phyloP scores from a whole-genome alignment of 2,113 vertebrate species.

The Pseudopodoces humilis region DNA sequence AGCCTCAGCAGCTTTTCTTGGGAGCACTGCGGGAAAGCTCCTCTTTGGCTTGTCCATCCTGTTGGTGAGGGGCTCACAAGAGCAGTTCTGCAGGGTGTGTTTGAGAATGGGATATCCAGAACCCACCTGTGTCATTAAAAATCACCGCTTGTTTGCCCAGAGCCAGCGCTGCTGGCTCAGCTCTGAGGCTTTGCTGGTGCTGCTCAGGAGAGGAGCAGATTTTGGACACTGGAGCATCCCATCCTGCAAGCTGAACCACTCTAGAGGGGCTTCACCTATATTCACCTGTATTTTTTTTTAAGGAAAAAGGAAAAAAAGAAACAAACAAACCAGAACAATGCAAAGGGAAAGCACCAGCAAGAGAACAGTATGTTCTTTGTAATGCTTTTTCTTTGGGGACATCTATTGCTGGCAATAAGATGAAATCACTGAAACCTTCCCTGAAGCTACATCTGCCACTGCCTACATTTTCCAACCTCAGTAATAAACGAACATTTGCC shows the following conservation, averaged over 20 bases:
- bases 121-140: accelerated
- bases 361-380: conserved; percentile 67
- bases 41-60: background rate
- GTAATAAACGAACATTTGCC: conserved; percentile 68
- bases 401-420: conserved; percentile 64
- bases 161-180: background rate
- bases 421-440: conserved; percentile 67
- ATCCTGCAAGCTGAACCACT: background rate
- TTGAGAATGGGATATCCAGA: background rate
- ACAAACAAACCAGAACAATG: conserved; percentile 24
- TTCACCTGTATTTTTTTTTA: background rate
- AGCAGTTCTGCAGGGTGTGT: accelerated
- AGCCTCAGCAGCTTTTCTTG: background rate
- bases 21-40: background rate
- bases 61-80: background rate
- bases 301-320: background rate
- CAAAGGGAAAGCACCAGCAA: conserved; percentile 54
- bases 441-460: conserved; percentile 68
- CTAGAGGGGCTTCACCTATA: background rate
- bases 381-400: conserved; percentile 50
- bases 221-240: background rate
- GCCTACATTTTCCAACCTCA: conserved; percentile 69
- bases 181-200: background rate
- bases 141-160: accelerated
- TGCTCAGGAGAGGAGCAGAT: background rate